Evolutionary conservation across 2,113 vertebrate genomes (phyloP).

Genomic region (Myotis davidii): DNA sequence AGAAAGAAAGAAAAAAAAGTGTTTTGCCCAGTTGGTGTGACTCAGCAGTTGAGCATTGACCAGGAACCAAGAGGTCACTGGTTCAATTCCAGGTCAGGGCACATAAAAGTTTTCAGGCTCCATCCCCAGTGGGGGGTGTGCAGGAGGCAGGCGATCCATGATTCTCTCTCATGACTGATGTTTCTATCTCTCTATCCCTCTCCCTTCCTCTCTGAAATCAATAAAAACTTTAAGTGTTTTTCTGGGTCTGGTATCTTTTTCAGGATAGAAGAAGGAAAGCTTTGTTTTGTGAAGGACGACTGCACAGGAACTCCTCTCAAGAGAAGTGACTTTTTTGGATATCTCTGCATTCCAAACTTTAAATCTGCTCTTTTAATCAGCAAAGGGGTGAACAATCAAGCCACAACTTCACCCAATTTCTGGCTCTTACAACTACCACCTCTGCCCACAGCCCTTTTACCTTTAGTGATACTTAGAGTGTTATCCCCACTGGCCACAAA

Average conservation of each 20-base stretch:
- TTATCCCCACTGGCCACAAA: slow-evolving; percentile 99
- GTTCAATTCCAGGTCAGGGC: no score
- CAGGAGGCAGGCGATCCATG: no score
- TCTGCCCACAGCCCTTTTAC: slow-evolving; percentile 80
- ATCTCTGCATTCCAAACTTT: background rate
- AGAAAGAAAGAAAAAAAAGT: background rate
- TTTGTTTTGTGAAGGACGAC: background rate
- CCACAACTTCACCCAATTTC: background rate
- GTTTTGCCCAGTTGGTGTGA: no score
- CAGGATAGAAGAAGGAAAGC: background rate
- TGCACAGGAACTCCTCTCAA: background rate
- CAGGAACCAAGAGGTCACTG: no score
- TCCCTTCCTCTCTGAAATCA: no score
- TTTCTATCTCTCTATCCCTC: no score
- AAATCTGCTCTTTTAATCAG: background rate
- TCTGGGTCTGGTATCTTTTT: background rate
- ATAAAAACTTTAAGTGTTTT: background rate
- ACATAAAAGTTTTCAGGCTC: no score
- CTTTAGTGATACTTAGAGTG: slow-evolving; percentile 99
- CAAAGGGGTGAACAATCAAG: background rate
- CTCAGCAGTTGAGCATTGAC: no score
- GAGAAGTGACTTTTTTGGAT: slow-evolving; percentile 8
- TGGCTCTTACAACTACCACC: background rate
- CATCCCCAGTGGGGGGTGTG: accelerated
- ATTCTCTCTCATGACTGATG: no score